Conservation (phyloP, 2,888 invertebrate genomes). For the Helleia helle region DNA sequence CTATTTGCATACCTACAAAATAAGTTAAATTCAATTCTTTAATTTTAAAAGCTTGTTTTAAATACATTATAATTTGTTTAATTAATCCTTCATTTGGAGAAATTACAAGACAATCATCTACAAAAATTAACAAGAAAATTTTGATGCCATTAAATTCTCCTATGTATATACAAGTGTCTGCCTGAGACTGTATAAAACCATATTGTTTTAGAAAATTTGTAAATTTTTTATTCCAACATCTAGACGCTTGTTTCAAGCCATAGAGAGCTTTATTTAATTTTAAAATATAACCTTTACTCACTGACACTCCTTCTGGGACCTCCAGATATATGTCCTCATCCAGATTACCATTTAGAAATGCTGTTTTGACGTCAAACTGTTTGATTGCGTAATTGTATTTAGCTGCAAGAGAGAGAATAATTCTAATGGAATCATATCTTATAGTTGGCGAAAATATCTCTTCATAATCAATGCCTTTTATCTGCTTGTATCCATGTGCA, state of each 20-base stretch:
- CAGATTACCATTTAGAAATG: constrained; percentile 16
- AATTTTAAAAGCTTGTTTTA: constrained; percentile 23
- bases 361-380: constrained; percentile 24
- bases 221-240: constrained; percentile 11
- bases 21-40: constrained; percentile 20
- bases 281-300: constrained; percentile 1
- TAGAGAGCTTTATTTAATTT: constrained; percentile 20
- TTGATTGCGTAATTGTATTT: constrained; percentile 15
- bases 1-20: constrained; percentile 26
- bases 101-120: constrained; percentile 25
- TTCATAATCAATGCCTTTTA: constrained; percentile 20
- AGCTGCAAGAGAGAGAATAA: no score
- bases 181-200: constrained; percentile 23
- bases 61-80: constrained; percentile 15
- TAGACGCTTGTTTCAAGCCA: constrained; percentile 11
- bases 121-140: constrained; percentile 26
- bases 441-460: no score
- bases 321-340: constrained; percentile 22
- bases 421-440: no score
- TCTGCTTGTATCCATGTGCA: constrained; percentile 19
- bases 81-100: constrained; percentile 15
- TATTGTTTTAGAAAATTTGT: constrained; percentile 17
- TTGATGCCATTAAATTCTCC: constrained; percentile 20
- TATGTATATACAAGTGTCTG: constrained; percentile 25
- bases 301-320: constrained; percentile 17